Evolutionary conservation across 2,888 invertebrate species (phyloP), one percentile per base, ranked within the genome.

Genomic region (Tetheella fluctuosa): DNA sequence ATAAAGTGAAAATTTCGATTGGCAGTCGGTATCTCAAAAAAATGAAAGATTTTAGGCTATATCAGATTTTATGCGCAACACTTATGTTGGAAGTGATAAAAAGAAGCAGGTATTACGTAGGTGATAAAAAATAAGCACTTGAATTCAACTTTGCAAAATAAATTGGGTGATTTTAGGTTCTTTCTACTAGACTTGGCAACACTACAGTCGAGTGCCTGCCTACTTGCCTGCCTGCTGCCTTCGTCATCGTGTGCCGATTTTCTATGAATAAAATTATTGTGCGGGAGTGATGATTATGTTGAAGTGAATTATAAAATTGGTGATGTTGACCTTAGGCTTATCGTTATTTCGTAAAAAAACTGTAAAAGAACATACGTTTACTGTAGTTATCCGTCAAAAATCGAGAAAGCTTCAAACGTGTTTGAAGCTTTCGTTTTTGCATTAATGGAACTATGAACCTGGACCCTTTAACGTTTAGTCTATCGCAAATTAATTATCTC

Each of bases 401-500:
- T 95, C 94, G 94, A 96, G 96, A 96, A 96, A 96, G 97, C 97
- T 97, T 97, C 97, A 97, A 97, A 95, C 95, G 94, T 94, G 95
- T 96, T 97, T 97, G 97, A 97, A 97, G 97, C 97, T 97, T 97
- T 97, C 97, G 96, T 95, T 95, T 96, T 95, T 95, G 96, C 94
- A 94, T 96, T 95, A 95, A 96, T 96, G 97, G 97, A 98, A 98
- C 97, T 98, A 98, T 98, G 98, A 98, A 97, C 97, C 98, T 98
- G 96, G 98, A 98, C 96, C 97, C 98, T 96, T 96, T 98, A 96
- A 97, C 97, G 95, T 97, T 98, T 96, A 97, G 98, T 96, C 96
- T 98, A 96, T 97, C 97, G 96, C 98, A 98, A 96, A 98, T 99
- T 95, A 97, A 97, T 96, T 97, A 97, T 96, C 97, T 98, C 94